Conservation (phyloP, 1,140 invertebrate species). For the Cyclargus thomasi region DNA sequence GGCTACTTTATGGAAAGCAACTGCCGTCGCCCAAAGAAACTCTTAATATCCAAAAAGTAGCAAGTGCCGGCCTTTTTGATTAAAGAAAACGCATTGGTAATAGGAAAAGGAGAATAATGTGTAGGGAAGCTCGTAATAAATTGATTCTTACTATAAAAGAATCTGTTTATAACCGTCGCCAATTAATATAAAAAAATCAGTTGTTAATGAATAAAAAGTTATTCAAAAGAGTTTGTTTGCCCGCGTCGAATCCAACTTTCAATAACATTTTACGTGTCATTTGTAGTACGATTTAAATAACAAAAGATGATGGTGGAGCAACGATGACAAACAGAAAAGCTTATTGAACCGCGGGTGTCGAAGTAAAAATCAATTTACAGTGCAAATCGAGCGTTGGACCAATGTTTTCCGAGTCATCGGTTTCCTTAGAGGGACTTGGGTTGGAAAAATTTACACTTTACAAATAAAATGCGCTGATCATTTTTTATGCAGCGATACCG, state of each 20-base stretch:
- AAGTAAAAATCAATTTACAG: slow-evolving; percentile 69
- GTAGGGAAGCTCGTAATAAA: too few species aligned
- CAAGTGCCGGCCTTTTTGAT: too few species aligned
- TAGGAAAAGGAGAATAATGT: too few species aligned
- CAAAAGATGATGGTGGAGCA: slow-evolving; percentile 16
- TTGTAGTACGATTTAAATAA: slow-evolving; percentile 1
- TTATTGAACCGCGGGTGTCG: slow-evolving; percentile 36
- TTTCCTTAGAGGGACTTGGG: slow-evolving; percentile 51
- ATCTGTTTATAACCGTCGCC: background rate
- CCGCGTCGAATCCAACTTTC: background rate
- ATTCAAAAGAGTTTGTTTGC: background rate
- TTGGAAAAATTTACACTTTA: slow-evolving; percentile 59
- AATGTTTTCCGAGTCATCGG: slow-evolving; percentile 67
- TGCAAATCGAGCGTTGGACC: slow-evolving; percentile 65
- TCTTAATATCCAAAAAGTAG: too few species aligned
- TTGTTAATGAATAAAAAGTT: background rate
- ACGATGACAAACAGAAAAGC: slow-evolving; percentile 45
- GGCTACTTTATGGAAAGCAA: too few species aligned
- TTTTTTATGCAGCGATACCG: slow-evolving; percentile 43
- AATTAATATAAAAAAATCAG: background rate
- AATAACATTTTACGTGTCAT: slow-evolving; percentile 5
- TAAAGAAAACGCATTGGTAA: too few species aligned
- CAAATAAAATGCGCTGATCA: slow-evolving; percentile 46
- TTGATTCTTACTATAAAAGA: too few species aligned
- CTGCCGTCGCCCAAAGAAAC: too few species aligned